Conservation (phyloP, 2,797 vertebrate genomes). For the Poecilia picta region DNA sequence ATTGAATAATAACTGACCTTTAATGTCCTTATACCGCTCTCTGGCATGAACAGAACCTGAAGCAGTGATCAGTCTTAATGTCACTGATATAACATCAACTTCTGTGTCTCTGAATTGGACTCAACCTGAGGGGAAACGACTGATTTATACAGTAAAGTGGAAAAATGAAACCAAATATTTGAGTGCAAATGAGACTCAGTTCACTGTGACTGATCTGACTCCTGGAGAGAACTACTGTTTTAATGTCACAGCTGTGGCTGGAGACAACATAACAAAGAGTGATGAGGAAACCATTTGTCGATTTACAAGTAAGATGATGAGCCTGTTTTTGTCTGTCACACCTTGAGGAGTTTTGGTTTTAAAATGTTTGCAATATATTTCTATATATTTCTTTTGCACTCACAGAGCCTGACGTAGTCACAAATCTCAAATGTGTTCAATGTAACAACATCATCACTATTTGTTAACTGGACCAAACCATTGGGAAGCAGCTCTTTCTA, state of each 20-base stretch:
- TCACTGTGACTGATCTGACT: constrained; percentile 23
- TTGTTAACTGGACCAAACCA: constrained; percentile 41
- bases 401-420: constrained; percentile 40
- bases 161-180: neutral
- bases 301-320: neutral
- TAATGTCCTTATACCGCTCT: neutral
- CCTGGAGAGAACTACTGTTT: constrained; percentile 18
- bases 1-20: neutral
- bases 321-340: no score
- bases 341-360: neutral
- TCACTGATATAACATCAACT: constrained; percentile 28
- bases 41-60: no score
- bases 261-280: neutral
- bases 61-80: neutral
- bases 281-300: neutral
- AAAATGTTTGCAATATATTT: neutral
- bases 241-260: neutral
- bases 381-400: no score
- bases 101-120: constrained; percentile 48
- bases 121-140: constrained; percentile 27
- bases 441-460: constrained; percentile 36
- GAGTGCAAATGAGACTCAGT: neutral
- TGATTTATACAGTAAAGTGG: constrained; percentile 36
- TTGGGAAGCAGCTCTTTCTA: constrained; percentile 20
- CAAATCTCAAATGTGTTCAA: neutral